These are phyloP conservation scores for Aphodius sticticus DNA, from an alignment of 2,888 invertebrate genomes.

Conservation along the genomic window DNA sequence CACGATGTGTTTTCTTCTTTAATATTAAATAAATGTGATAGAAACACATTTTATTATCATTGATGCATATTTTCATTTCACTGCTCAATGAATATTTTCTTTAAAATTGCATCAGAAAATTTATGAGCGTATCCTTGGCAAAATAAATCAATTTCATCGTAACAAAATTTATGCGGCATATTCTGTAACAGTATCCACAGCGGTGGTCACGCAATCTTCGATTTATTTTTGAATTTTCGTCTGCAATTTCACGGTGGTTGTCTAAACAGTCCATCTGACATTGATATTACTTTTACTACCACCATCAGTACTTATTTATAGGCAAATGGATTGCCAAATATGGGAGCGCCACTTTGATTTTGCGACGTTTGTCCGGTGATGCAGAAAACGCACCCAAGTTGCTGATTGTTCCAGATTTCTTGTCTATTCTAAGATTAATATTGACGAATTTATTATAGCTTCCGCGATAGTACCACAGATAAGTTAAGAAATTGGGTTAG, in stretches of 20 bases:
- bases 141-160: constrained; percentile 4
- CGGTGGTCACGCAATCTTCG: neutral
- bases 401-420: neutral
- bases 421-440: neutral
- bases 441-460: neutral
- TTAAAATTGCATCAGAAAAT: neutral
- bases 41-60: neutral
- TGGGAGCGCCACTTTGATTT: constrained; percentile 32
- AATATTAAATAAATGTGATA: neutral
- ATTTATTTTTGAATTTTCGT: neutral
- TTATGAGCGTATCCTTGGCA: neutral
- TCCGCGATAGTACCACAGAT: neutral
- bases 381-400: constrained; percentile 17
- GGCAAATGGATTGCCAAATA: constrained; percentile 45
- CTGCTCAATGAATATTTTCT: neutral
- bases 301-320: constrained; percentile 27
- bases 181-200: neutral
- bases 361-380: neutral
- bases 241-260: neutral
- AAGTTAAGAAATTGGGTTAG: neutral
- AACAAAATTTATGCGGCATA: neutral
- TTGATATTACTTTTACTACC: constrained; percentile 32
- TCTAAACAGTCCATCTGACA: constrained; percentile 18
- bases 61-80: neutral
- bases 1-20: neutral